These are phyloP conservation scores for Erpobdella octoculata DNA, from an alignment of 2,888 invertebrate species.

Conservation along the genomic window DNA sequence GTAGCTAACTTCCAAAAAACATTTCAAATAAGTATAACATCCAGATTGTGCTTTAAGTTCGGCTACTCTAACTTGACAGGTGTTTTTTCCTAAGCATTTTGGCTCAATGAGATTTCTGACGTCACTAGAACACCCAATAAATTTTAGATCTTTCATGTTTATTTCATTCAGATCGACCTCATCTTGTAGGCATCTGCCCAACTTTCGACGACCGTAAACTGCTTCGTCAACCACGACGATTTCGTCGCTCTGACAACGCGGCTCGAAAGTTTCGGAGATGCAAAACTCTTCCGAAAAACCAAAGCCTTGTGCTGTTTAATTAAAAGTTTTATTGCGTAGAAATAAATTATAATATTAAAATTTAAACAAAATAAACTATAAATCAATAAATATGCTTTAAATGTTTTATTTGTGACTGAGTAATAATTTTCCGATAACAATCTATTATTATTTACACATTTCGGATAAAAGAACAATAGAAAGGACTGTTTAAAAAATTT, in stretches of 20 bases:
- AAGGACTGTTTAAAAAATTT: no score
- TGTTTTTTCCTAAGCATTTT: neutral
- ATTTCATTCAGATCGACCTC: neutral
- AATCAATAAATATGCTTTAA: no score
- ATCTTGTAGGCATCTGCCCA: slow-evolving; percentile 18
- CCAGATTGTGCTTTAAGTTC: neutral
- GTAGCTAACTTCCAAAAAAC: neutral
- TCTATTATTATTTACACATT: no score
- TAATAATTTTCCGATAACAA: no score
- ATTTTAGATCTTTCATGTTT: neutral
- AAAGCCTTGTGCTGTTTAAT: no score
- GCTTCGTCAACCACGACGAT: slow-evolving; percentile 1
- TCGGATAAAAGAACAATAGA: no score
- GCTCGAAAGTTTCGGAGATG: slow-evolving; percentile 4
- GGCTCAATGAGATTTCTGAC: slow-evolving; percentile 1
- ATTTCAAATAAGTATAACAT: neutral
- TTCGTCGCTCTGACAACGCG: neutral
- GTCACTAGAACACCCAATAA: slow-evolving; percentile 2
- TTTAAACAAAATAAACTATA: no score
- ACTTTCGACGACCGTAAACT: slow-evolving; percentile 15
- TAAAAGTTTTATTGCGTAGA: no score
- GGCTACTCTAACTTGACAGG: slow-evolving; percentile 10
- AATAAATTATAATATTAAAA: no score
- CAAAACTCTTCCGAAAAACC: neutral
- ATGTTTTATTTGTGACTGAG: no score